Percentiles rank a stretch among this genome's conserved stretches.
Conservation (phyloP, 2,888 invertebrate species). For the Sceliomorpha sp. region DNA sequence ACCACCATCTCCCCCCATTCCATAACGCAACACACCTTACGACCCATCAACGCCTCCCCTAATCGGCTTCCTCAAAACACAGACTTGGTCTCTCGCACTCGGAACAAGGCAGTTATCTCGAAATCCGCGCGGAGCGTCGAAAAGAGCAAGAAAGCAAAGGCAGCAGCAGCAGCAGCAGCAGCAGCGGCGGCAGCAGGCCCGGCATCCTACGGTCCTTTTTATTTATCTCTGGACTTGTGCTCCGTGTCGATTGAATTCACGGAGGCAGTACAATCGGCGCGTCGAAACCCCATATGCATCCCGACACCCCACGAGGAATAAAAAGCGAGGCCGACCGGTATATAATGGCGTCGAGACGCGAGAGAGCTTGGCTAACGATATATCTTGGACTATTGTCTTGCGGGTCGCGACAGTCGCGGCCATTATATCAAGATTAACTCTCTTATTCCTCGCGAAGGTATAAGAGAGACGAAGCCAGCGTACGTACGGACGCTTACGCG, state of each 20-base stretch:
- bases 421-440: slow-evolving; percentile 80
- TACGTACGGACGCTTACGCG: slow-evolving; percentile 41
- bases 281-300: slow-evolving; percentile 57
- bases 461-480: slow-evolving; percentile 59
- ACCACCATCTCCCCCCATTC: too few species aligned
- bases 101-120: slow-evolving; percentile 45
- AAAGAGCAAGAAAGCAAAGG: slow-evolving; percentile 7
- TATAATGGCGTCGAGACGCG: slow-evolving; percentile 55
- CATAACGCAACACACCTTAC: too few species aligned
- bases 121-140: slow-evolving; percentile 44
- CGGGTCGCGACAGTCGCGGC: slow-evolving; percentile 78
- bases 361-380: slow-evolving; percentile 76
- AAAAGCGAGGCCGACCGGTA: slow-evolving; percentile 54
- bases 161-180: neutral
- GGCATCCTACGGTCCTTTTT: slow-evolving; percentile 51
- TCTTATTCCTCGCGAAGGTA: slow-evolving; percentile 68
- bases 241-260: slow-evolving; percentile 53
- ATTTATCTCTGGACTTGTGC: slow-evolving; percentile 51
- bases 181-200: neutral
- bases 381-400: slow-evolving; percentile 79
- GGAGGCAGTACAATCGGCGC: slow-evolving; percentile 57
- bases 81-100: slow-evolving; percentile 26
- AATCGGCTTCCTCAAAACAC: too few species aligned
- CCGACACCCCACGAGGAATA: slow-evolving; percentile 59
- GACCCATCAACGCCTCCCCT: too few species aligned